Conservation (phyloP, 2,797 vertebrate genomes). For the Gadopsis marmoratus region DNA sequence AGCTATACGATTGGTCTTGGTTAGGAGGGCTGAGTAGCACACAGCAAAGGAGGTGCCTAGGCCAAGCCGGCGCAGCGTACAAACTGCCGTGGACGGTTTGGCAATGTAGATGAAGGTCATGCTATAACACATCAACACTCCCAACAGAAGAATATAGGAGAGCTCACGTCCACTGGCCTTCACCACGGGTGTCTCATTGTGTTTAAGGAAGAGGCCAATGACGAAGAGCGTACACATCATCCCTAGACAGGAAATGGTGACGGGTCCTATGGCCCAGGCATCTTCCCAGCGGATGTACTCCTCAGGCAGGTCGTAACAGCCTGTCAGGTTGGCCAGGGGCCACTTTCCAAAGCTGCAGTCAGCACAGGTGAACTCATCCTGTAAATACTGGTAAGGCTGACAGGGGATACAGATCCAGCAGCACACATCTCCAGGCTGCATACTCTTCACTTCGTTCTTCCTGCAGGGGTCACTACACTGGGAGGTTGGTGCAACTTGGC, state of each 20-base stretch:
- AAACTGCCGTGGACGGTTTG: constrained; percentile 93
- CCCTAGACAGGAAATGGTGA: constrained; percentile 95
- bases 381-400: constrained; percentile 94
- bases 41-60: constrained; percentile 96
- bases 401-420: constrained; percentile 99
- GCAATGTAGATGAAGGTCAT: constrained; percentile 99
- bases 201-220: constrained; percentile 91
- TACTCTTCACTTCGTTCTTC: constrained; percentile 97
- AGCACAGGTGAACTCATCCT: constrained; percentile 95
- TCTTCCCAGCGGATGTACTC: constrained; percentile 98
- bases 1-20: constrained; percentile 98
- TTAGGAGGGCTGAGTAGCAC: constrained; percentile 97
- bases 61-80: constrained; percentile 92
- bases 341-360: constrained; percentile 96
- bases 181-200: constrained; percentile 95
- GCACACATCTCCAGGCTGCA: constrained; percentile 98
- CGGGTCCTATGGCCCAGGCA: constrained; percentile 95
- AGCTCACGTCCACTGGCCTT: constrained; percentile 98
- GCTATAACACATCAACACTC: constrained; percentile 96
- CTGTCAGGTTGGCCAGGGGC: constrained; percentile 94
- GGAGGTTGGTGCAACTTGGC: constrained; percentile 87
- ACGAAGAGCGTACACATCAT: constrained; percentile 94
- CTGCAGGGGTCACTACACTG: constrained; percentile 98
- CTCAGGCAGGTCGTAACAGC: constrained; percentile 95
- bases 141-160: constrained; percentile 96